These are phyloP conservation scores for Otolemur garnettii DNA, from an alignment of 2,113 vertebrate genomes.

Conservation along the genomic window DNA sequence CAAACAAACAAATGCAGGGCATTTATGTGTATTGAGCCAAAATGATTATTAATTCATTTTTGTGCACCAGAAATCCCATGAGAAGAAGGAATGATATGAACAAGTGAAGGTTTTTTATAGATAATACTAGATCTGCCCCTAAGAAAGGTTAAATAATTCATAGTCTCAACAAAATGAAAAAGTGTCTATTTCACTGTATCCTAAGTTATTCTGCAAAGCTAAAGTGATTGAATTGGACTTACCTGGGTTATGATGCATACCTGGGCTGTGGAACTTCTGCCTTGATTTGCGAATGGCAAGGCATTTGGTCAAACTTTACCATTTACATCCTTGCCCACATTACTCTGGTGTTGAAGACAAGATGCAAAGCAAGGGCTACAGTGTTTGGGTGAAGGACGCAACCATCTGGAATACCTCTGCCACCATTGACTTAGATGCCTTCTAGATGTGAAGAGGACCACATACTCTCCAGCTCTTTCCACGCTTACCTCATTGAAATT, in stretches of 20 bases:
- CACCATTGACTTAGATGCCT: not conserved
- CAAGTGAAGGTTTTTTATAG: not conserved
- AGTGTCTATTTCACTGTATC: not conserved
- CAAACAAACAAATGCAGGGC: not conserved
- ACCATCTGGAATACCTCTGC: conserved; percentile 50
- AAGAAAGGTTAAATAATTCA: conserved; percentile 7
- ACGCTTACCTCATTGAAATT: not conserved
- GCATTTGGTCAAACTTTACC: not conserved
- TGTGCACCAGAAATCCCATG: not conserved
- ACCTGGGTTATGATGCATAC: not conserved
- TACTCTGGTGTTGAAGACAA: not conserved
- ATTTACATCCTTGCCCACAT: not conserved
- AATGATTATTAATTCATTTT: not conserved
- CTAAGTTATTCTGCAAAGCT: not conserved
- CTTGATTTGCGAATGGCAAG: not conserved
- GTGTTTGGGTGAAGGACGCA: not conserved
- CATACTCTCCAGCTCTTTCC: conserved; percentile 62
- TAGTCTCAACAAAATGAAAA: not conserved
- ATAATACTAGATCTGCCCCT: not conserved
- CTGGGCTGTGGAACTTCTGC: not conserved
- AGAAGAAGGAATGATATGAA: not conserved
- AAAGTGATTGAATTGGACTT: not conserved
- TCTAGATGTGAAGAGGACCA: conserved; percentile 44
- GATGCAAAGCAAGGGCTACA: not conserved
- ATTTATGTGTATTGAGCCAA: not conserved